Percentiles rank a stretch among this genome's conserved stretches.
Conservation (phyloP, 2,888 invertebrate genomes). For the Poecilobothrus nobilitatus region DNA sequence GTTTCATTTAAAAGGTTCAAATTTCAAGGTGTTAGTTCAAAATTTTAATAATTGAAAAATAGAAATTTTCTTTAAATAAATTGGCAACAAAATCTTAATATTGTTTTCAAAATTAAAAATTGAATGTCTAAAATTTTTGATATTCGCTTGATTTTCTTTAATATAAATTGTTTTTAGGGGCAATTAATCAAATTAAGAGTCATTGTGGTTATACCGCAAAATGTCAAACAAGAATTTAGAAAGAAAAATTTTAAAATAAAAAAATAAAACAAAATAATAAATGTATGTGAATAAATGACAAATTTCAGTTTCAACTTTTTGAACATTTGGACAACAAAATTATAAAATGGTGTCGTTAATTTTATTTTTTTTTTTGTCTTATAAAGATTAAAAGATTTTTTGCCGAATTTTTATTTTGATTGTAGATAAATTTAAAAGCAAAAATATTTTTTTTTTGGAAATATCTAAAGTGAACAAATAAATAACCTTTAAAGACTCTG, state of each 20-base stretch:
- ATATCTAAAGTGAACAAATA: too few species aligned
- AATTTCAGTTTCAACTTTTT: not conserved
- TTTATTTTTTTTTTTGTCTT: not conserved
- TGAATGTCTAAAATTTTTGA: not conserved
- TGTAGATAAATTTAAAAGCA: too few species aligned
- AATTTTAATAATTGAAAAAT: too few species aligned
- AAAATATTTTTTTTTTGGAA: not conserved
- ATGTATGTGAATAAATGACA: not conserved
- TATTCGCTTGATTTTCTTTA: not conserved
- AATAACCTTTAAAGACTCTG: too few species aligned
- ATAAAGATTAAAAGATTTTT: too few species aligned
- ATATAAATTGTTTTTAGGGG: not conserved
- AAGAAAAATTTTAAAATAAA: not conserved
- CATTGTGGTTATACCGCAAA: not conserved
- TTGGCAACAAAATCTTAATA: too few species aligned
- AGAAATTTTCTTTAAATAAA: too few species aligned
- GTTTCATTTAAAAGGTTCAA: too few species aligned
- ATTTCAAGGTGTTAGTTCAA: too few species aligned
- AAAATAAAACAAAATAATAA: not conserved
- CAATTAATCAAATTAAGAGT: not conserved
- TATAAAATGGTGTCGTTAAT: not conserved
- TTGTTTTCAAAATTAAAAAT: too few species aligned
- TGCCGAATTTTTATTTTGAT: not conserved
- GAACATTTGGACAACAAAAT: slow-evolving; percentile 1
- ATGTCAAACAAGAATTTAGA: not conserved